Base-by-base conservation (phyloP, 2,888 invertebrate genomes). In the Carpatolechia fugitivella region DNA sequence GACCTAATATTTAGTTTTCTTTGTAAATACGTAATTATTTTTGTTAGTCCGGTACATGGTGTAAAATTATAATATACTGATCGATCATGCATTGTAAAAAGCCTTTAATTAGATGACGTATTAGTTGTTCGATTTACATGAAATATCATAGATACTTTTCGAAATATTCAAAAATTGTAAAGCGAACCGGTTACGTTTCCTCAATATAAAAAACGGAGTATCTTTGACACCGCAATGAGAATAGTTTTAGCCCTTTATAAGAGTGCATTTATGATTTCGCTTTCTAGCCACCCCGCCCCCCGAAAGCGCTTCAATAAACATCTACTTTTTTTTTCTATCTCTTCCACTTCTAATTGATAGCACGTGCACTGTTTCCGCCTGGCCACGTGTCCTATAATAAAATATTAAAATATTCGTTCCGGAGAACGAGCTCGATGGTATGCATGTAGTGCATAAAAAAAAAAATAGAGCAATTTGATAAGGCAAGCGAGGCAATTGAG, bases 331-430 rank as follows among this genome's bases (percentile, higher is more conserved):
- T 79, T 79, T 81, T 78, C 68, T 70, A 63, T 72, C 68, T 72
- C 66, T 78, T 41, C 70, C 76, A 71, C 69, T 71, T 84, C 75
- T 89, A 90, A 90, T 90, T 88, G 88, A 78, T 76, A 85, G 78
- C 89, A 90, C 89, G 89, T 89, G 89, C 76, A 79, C 67, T 56
- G 74, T 76, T 82, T 89, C 88, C 88, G 83, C 60, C 75, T 61
- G 67, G 89, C 76, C 89, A 88, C 89, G 89, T 89, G 89, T 74
- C 80, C 69, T 8, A 10, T 1, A 2, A 70, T 75, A 73, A 76
- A 73, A 75, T 82, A 85, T 84, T 80, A 80, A 82, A 82, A 77
- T 79, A 82, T 84, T 84, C 82, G 81, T 82, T 83, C 79, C 79
- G 76, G 67, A 14, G 29, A n/a, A 61, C 62, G 60, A 63, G 56